These are phyloP conservation scores for Pocota personata DNA, from an alignment of 2,888 invertebrate species.

Conservation along the genomic window DNA sequence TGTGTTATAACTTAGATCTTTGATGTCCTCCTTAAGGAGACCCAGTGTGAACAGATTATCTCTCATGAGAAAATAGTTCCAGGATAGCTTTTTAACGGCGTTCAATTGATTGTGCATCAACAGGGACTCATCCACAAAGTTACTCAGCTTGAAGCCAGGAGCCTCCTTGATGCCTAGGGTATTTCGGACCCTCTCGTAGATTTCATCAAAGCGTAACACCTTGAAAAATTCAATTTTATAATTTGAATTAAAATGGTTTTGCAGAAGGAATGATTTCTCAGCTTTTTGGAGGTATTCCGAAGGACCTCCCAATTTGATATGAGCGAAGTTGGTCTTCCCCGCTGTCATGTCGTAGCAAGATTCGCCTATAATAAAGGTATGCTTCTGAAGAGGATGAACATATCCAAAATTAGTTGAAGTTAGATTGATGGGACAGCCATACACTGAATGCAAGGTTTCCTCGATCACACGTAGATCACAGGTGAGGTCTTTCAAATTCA, in stretches of 20 bases:
- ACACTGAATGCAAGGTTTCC: constrained; percentile 75
- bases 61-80: constrained; percentile 77
- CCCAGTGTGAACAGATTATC: constrained; percentile 75
- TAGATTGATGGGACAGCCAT: constrained; percentile 75
- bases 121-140: constrained; percentile 75
- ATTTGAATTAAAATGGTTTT: constrained; percentile 75
- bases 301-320: constrained; percentile 74
- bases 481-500: constrained; percentile 67
- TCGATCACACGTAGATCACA: constrained; percentile 78
- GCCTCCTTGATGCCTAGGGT: constrained; percentile 64
- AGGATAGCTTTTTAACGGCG: constrained; percentile 76
- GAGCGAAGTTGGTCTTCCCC: constrained; percentile 77
- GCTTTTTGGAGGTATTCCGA: constrained; percentile 66
- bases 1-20: constrained; percentile 49
- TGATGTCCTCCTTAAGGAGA: constrained; percentile 76
- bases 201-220: constrained; percentile 76
- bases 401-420: constrained; percentile 76
- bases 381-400: constrained; percentile 76
- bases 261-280: constrained; percentile 74
- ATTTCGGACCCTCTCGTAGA: constrained; percentile 75
- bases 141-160: constrained; percentile 74
- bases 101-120: constrained; percentile 76
- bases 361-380: constrained; percentile 76
- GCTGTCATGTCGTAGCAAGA: constrained; percentile 76
- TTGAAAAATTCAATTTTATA: constrained; percentile 77